Base-by-base conservation (phyloP, 2,888 invertebrate species). In the Maniola hyperantus region DNA sequence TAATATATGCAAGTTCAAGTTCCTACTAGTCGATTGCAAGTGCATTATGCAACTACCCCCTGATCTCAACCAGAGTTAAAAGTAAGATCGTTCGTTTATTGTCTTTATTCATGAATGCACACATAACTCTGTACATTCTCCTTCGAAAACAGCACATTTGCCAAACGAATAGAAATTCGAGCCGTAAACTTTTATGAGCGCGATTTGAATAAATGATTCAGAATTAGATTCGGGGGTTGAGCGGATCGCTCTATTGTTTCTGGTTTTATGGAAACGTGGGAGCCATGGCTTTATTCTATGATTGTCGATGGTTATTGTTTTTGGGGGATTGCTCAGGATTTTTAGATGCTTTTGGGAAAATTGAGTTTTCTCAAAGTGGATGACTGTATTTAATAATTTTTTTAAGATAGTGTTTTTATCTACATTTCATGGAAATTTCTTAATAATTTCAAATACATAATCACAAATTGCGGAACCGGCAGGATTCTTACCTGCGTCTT, bases 191-290 rank as follows among this genome's bases (percentile, higher is more conserved):
- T 70, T 70, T 65, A 70, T 55, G 65, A 60, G 50, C 34, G 20
- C 48, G 59, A 70, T 70, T 70, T 70, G 70, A 70, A 70, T 70
- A 70, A 70, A 69, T 67, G 69, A 69, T 65, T 62, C 67, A 62
- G 67, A 67, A 69, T 69, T 69, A 67, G 67, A 69, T 62, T 48
- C 61, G 64, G 58, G 63, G 42, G 59, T 64, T 44, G 55, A 54
- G 18, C 36, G 67, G 65, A 53, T 61, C 65, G 50, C 67, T 67
- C 68, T 65, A 65, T 68, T 68, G 68, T 68, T 68, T 65, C 65
- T 68, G 65, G 65, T 58, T 65, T 68, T 65, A 65, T 68, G 62
- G 51, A 50, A 39, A 62, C 68, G 53, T 55, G 64, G 59, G 64
- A 59, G 67, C 26, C 36, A 65, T 13, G 60, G 51, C 65, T 68